Base-by-base conservation (phyloP, 2,888 invertebrate species). In the Pheosia tremula region DNA sequence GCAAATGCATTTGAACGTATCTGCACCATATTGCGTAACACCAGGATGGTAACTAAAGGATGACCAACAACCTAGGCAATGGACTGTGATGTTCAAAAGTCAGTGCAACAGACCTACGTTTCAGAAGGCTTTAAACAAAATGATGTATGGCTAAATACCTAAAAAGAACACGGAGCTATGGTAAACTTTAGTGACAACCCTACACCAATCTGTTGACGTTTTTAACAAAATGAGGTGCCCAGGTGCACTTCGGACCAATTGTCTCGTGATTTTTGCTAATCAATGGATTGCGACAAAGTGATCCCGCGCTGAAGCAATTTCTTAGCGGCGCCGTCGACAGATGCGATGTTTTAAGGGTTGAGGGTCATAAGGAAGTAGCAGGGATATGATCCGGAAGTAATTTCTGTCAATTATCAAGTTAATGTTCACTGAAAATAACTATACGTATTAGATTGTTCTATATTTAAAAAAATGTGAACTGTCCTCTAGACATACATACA, bases 181-280 rank as follows among this genome's bases (percentile, higher is more conserved):
- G 9, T 47, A 47, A 47, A 4, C 43, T 39, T 49, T 38, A 38
- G 55, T 57, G 24, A 59, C 73, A 72, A 61, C 77, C 70, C 76
- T 82, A 60, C 63, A 62, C 64, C 66, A 24, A 61, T 36, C 52
- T 56, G 45, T 53, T 68, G 70, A 67, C 74, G 79, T 79, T 80
- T 80, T 83, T 81, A 82, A 82, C 68, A 78, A 76, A 82, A 86
- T 83, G 79, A 81, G 76, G 78, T 71, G 73, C 58, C 73, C 91
- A 91, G 90, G 89, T 91, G 91, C 66, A 37, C 66, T 57, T 37
- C 38, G 57, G 53, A 66, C 59, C 62, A 69, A 77, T 80, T 77
- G 71, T 68, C 82, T 85, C 81, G 81, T 87, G 92, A 91, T 92
- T 92, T 90, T 79, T 81, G 69, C 82, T 88, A 90, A 90, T 91